phyloP scores from a whole-genome alignment of 2,113 vertebrate species.

The Chloropsis hardwickii region DNA sequence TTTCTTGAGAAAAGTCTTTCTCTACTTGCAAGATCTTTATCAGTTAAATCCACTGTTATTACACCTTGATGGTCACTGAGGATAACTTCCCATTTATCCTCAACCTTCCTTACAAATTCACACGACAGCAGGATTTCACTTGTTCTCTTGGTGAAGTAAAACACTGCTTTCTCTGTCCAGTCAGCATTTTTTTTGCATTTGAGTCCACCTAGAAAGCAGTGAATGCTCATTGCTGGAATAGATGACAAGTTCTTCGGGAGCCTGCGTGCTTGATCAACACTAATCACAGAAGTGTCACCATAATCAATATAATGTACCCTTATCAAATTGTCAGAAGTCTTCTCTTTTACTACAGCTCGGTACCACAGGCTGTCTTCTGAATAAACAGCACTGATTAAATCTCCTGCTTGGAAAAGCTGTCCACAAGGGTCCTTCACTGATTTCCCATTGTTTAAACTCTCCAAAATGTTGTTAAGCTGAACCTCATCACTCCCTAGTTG shows the following conservation, averaged over 20 bases:
- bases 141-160: constrained; percentile 72
- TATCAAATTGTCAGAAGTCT: constrained; percentile 13
- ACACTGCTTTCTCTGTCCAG: constrained; percentile 52
- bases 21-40: neutral
- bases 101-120: constrained; percentile 77
- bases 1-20: neutral
- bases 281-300: constrained; percentile 80
- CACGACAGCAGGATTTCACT: constrained; percentile 72
- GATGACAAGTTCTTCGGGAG: constrained; percentile 65
- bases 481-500: constrained; percentile 80
- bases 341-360: constrained; percentile 80
- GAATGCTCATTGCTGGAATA: constrained; percentile 76
- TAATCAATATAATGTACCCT: constrained; percentile 89
- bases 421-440: neutral
- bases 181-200: neutral
- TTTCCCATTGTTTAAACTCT: constrained; percentile 76
- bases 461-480: constrained; percentile 73
- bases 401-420: constrained; percentile 69
- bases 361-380: constrained; percentile 85
- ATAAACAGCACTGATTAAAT: constrained; percentile 84
- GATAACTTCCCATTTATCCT: constrained; percentile 82
- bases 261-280: constrained; percentile 58
- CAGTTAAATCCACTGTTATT: constrained; percentile 64
- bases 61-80: constrained; percentile 73
- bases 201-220: constrained; percentile 77